Evolutionary conservation across 37 sponge, comb jelly and placozoan genomes (phyloP), one percentile per base, ranked within the genome.

Genomic region (Ephydatia muelleri): DNA sequence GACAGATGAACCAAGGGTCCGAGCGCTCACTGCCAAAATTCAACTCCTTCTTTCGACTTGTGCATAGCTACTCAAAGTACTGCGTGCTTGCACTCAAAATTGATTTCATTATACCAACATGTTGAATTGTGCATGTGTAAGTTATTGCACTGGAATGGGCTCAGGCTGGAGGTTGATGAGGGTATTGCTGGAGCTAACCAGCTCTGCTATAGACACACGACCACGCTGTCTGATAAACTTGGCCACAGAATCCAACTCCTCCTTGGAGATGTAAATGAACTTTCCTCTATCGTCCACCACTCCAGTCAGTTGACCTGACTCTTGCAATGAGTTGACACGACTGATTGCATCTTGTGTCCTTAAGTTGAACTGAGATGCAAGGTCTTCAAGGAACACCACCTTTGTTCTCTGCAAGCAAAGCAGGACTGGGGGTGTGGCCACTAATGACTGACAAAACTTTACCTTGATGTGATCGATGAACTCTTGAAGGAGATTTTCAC

Each of bases 221-320:
- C 98, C 98, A 26, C 90, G 84, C 86, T 95, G 98, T 31, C 82
- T 88, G 48, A 97, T 93, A 48, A 95, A 97, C 78, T 67, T 79
- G 21, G 96, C 94, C 43, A 97, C 92, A 5, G 89, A 80, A 31
- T 89, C 73, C 76, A 95, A 72, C 79, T 97, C 98, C 35, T 93
- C 96, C 32, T 75, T 65, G 32, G 94, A 93, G 47, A 97, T 95
- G 82, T 89, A 95, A 75, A 97, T 97, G 83, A 95, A 97, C 68
- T 97, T 97, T 0, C 98, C 98, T 14, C 98, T 34, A 65, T 97
- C 98, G 76, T 97, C 98, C 23, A 97, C 66, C 26, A 97, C 96
- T 27, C 98, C 98, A 22, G 89, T 89, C 38, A 97, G 71, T 27
- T 76, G 70, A 28, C 90, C 92, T 38, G 57, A 65, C 28, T 84